These are phyloP conservation scores for Lathamus discolor DNA, from an alignment of 2,113 vertebrate genomes.

Conservation along the genomic window DNA sequence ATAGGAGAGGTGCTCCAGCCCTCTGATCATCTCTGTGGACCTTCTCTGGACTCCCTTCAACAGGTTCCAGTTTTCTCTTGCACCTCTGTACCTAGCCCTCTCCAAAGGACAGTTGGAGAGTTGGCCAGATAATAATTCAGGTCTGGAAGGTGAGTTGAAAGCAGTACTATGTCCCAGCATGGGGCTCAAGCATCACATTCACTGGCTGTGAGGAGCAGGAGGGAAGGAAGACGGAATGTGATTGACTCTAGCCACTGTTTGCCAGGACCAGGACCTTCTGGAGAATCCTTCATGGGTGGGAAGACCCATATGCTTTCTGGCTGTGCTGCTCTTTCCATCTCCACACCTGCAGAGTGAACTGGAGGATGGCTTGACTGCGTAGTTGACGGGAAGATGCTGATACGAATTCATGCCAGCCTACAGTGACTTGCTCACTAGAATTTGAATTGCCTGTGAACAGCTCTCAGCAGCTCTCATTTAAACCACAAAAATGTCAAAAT, in stretches of 20 bases:
- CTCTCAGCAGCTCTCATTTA: constrained; percentile 27
- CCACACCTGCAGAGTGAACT: neutral
- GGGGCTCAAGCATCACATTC: fast-evolving
- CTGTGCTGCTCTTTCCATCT: neutral
- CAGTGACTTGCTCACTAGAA: neutral
- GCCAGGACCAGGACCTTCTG: neutral
- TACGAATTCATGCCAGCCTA: constrained; percentile 22
- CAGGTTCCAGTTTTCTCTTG: neutral
- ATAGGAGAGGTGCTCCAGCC: neutral
- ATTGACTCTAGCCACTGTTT: neutral
- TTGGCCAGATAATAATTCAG: neutral
- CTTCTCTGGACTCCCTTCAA: neutral
- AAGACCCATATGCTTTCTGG: neutral
- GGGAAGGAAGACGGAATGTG: neutral
- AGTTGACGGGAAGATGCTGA: neutral
- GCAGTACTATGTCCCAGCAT: fast-evolving
- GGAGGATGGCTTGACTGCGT: neutral
- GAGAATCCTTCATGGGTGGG: neutral
- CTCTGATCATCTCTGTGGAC: neutral
- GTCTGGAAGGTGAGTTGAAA: neutral
- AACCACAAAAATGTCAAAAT: constrained; percentile 61
- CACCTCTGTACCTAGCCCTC: fast-evolving
- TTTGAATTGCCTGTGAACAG: constrained; percentile 46
- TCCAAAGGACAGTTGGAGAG: neutral
- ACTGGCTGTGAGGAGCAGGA: neutral